These are phyloP conservation scores for Poeciliopsis gracilis DNA, from an alignment of 2,797 vertebrate genomes.

Conservation along the genomic window DNA sequence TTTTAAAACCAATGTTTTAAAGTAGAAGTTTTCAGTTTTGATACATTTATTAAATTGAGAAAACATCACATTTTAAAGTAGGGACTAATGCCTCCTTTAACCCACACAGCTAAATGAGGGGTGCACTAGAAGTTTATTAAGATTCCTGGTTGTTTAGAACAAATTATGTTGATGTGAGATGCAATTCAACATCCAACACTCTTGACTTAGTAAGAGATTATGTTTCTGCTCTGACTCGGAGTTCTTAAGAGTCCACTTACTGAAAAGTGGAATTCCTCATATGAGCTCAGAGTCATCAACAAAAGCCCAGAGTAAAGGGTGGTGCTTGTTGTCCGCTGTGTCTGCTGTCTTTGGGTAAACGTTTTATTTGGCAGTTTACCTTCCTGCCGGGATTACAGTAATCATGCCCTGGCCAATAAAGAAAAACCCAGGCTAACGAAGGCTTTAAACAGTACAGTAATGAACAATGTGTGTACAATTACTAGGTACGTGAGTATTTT, in stretches of 20 bases:
- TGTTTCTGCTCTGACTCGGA: not conserved
- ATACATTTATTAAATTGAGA: not conserved
- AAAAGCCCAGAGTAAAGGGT: constrained; percentile 49
- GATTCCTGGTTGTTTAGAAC: not conserved
- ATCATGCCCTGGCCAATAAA: constrained; percentile 37
- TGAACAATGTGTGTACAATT: not conserved
- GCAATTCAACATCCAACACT: not conserved
- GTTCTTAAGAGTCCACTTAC: constrained; percentile 46
- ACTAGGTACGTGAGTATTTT: not conserved
- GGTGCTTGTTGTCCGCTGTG: constrained; percentile 25
- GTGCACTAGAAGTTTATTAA: not conserved
- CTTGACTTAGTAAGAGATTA: constrained; percentile 17
- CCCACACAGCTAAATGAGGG: not conserved
- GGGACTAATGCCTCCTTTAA: not conserved
- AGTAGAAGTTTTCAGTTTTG: not conserved
- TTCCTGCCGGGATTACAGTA: constrained; percentile 50
- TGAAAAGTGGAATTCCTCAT: constrained; percentile 67
- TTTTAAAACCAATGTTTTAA: not conserved
- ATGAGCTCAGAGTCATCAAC: constrained; percentile 56
- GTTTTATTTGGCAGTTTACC: constrained; percentile 34
- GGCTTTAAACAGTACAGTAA: constrained; percentile 44
- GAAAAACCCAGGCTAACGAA: constrained; percentile 41
- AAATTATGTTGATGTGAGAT: not conserved
- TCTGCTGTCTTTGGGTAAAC: constrained; percentile 34
- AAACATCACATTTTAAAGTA: not conserved